Conservation (phyloP, 2,888 invertebrate genomes). For the Ormyrus thymus region DNA sequence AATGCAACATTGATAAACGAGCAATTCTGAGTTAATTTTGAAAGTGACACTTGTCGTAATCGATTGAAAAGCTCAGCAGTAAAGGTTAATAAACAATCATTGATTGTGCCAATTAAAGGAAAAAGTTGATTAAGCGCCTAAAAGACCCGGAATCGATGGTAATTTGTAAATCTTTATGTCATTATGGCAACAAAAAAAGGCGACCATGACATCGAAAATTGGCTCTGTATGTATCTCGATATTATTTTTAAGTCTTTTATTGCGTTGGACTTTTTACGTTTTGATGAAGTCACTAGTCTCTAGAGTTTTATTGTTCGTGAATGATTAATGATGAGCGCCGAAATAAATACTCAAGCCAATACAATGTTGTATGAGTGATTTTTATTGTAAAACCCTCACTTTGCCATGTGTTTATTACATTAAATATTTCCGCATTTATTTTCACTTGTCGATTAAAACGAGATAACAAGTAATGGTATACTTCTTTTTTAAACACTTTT, state of each 20-base stretch:
- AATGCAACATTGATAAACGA: constrained; percentile 40
- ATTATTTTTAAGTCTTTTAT: constrained; percentile 36
- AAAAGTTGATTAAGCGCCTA: constrained; percentile 10
- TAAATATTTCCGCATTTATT: too few species aligned
- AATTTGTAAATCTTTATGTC: constrained; percentile 30
- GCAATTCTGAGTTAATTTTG: constrained; percentile 20
- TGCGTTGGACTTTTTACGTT: constrained; percentile 40
- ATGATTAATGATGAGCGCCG: constrained; percentile 51
- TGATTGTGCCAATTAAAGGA: constrained; percentile 48
- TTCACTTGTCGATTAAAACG: too few species aligned
- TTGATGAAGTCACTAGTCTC: constrained; percentile 50
- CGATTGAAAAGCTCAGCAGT: constrained; percentile 22
- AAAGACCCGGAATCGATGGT: constrained; percentile 18
- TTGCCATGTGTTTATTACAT: too few species aligned
- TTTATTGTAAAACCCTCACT: too few species aligned
- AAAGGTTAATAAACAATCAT: constrained; percentile 38
- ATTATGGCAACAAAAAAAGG: constrained; percentile 11
- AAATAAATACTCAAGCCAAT: constrained; percentile 58
- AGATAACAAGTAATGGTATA: too few species aligned
- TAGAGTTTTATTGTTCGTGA: constrained; percentile 56
- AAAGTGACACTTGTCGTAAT: constrained; percentile 28
- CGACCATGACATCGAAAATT: constrained; percentile 50
- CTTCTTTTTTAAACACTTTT: too few species aligned
- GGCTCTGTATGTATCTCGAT: constrained; percentile 37
- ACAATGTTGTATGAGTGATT: constrained; percentile 26